phyloP scores from a whole-genome alignment of 2,113 vertebrate genomes.

The Nesospiza acunhae region DNA sequence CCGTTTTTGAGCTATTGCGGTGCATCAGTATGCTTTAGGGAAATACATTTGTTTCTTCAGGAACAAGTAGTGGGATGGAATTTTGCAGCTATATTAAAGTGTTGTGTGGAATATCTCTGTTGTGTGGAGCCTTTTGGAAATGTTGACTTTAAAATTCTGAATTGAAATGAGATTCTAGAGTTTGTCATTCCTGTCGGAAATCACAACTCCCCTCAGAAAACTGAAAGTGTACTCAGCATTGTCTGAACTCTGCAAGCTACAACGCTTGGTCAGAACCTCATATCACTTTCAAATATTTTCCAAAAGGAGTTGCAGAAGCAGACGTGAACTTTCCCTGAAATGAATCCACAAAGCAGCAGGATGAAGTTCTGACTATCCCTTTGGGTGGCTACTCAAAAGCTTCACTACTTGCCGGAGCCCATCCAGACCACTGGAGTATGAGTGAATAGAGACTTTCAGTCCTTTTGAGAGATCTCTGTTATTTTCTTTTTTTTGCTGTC shows the following conservation, averaged over 20 bases:
- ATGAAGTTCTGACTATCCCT: not conserved
- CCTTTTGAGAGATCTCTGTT: not conserved
- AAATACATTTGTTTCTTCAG: not conserved
- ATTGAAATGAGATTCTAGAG: not conserved
- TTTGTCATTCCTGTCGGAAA: not conserved
- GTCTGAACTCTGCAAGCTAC: not conserved
- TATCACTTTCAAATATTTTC: not conserved
- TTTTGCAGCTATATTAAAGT: not conserved
- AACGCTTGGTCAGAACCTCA: accelerated
- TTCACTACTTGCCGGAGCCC: not conserved
- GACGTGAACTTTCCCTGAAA: not conserved
- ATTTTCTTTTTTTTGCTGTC: not conserved
- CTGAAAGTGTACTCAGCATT: not conserved
- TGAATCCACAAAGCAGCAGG: not conserved
- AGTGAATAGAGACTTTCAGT: not conserved
- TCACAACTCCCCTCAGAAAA: not conserved
- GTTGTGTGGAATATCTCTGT: not conserved
- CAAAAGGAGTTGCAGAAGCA: not conserved
- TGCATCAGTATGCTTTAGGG: not conserved
- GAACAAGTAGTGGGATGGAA: not conserved
- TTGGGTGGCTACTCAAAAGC: not conserved
- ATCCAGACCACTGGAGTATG: not conserved
- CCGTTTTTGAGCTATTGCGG: not conserved
- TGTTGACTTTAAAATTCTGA: not conserved
- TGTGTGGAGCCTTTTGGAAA: not conserved